Conservation (phyloP, 2,113 vertebrate species). For the Brachionichthys hirsutus region DNA sequence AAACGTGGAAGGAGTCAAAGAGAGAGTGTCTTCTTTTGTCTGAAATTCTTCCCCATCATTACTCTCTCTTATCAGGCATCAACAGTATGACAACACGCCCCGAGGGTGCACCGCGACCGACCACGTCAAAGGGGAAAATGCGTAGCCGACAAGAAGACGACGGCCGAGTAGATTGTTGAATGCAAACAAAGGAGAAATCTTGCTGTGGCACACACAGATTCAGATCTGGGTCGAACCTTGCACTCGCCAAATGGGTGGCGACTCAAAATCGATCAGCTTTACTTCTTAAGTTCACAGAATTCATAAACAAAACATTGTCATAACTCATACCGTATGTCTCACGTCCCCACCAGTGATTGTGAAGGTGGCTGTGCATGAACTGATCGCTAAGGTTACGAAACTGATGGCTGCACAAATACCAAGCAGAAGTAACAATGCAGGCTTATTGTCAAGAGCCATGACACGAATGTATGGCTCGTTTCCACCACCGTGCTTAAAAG, state of each 20-base stretch:
- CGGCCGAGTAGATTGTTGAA: conserved; percentile 8
- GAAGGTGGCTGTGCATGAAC: conserved; percentile 10
- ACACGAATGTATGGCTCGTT: conserved; percentile 13
- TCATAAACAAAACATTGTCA: neutral
- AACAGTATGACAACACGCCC: conserved; percentile 53
- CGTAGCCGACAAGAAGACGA: neutral
- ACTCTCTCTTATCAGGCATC: conserved; percentile 34
- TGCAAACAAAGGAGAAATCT: conserved; percentile 16
- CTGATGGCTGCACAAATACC: conserved; percentile 16
- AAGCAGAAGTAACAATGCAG: conserved; percentile 21
- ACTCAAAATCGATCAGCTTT: conserved; percentile 3
- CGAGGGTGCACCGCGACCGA: conserved; percentile 46
- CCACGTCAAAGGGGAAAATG: conserved; percentile 23
- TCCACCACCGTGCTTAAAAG: conserved; percentile 18
- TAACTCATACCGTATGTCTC: neutral
- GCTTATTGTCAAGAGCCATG: conserved; percentile 13
- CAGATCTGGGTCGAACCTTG: conserved; percentile 14
- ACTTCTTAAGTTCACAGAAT: neutral
- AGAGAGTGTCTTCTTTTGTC: conserved; percentile 27
- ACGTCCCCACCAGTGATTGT: neutral
- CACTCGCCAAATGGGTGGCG: conserved; percentile 13
- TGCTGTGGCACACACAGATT: neutral
- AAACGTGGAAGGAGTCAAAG: conserved; percentile 35
- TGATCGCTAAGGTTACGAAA: conserved; percentile 15
- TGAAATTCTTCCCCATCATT: conserved; percentile 34